Conservation (phyloP, 2,797 vertebrate genomes). For the Alfaro cultratus region DNA sequence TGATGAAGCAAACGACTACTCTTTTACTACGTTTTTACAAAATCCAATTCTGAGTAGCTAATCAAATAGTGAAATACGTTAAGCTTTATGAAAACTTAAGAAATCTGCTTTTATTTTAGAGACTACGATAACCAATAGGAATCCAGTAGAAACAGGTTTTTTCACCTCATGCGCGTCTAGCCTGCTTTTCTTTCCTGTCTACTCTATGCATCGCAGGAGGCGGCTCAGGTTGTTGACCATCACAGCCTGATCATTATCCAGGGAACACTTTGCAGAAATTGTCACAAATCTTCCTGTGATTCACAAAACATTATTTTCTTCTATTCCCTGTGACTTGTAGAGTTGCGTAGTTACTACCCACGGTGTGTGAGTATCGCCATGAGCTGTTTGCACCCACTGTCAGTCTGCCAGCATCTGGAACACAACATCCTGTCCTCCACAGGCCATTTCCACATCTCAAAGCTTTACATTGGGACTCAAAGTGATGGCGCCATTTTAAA, state of each 20-base stretch:
- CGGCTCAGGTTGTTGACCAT: constrained; percentile 67
- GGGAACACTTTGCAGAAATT: constrained; percentile 61
- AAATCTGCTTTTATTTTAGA: not conserved
- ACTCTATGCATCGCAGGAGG: constrained; percentile 62
- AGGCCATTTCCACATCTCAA: not conserved
- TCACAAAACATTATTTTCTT: constrained; percentile 59
- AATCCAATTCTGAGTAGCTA: not conserved
- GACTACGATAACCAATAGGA: constrained; percentile 39
- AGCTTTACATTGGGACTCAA: not conserved
- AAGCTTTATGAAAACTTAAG: not conserved
- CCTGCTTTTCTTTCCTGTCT: constrained; percentile 42
- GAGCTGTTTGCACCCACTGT: constrained; percentile 21
- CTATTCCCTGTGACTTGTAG: constrained; percentile 56
- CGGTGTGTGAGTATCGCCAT: constrained; percentile 31
- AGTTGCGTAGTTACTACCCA: constrained; percentile 56
- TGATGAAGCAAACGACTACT: not conserved
- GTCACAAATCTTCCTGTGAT: constrained; percentile 56
- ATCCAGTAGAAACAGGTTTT: constrained; percentile 46
- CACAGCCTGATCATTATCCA: constrained; percentile 63
- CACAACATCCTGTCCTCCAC: not conserved
- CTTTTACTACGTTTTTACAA: not conserved
- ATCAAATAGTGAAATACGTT: not conserved
- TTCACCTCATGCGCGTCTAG: constrained; percentile 37
- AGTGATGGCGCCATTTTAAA: constrained; percentile 2
- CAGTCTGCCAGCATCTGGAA: constrained; percentile 14